phyloP scores from a whole-genome alignment of 2,888 invertebrate species.

The Xylocampa areola region DNA sequence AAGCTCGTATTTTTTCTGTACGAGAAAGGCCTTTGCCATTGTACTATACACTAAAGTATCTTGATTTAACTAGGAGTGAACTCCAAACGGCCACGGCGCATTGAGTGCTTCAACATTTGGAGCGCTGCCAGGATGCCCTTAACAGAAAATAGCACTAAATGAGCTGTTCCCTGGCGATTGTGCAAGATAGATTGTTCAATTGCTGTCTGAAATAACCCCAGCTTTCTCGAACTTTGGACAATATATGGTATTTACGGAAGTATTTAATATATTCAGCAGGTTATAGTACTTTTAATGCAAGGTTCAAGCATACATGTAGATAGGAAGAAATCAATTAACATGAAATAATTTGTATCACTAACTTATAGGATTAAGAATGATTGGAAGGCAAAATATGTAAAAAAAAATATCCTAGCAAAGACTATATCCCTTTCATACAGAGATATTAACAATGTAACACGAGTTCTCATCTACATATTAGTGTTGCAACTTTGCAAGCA shows the following conservation, averaged over 20 bases:
- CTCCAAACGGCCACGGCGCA: conserved; percentile 11
- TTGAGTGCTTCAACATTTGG: conserved; percentile 42
- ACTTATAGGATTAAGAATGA: too few species aligned
- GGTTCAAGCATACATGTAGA: background rate
- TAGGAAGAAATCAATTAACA: too few species aligned
- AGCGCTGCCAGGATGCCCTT: conserved; percentile 47
- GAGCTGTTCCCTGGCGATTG: conserved; percentile 36
- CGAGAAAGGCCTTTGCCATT: too few species aligned
- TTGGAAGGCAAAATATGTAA: too few species aligned
- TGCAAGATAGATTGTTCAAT: conserved; percentile 37
- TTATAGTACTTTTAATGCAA: background rate
- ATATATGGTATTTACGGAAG: conserved; percentile 10
- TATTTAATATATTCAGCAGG: background rate
- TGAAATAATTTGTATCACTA: too few species aligned
- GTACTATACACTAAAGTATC: too few species aligned
- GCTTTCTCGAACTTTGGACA: conserved; percentile 17
- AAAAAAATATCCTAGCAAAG: too few species aligned
- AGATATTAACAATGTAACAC: too few species aligned
- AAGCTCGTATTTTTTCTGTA: too few species aligned
- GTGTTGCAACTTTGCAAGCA: too few species aligned
- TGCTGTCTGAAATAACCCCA: conserved; percentile 21
- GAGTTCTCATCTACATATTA: too few species aligned
- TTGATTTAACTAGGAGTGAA: conserved; percentile 28
- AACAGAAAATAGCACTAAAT: conserved; percentile 50
- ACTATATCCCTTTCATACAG: too few species aligned